A percentile compares a stretch with the other conserved stretches of the same genome.
Evolutionary conservation across 2,113 vertebrate genomes (phyloP).

Genomic region (Brachirus orientalis): DNA sequence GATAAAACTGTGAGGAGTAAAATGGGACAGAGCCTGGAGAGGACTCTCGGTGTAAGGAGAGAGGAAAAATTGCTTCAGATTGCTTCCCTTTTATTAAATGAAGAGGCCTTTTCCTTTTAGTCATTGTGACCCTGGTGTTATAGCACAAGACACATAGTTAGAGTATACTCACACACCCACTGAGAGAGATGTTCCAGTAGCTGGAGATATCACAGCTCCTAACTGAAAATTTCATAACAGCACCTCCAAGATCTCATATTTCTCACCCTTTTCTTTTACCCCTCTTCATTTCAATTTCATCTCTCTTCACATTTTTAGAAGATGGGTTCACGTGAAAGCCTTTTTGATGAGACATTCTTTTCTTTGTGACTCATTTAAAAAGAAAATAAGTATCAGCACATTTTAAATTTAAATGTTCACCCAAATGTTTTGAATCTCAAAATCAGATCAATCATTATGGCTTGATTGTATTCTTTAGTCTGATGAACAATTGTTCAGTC

Average conservation of each 20-base stretch:
- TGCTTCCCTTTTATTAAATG: conserved; percentile 63
- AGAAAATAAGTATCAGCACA: background rate
- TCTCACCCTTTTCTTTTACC: conserved; percentile 15
- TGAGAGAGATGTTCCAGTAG: conserved; percentile 54
- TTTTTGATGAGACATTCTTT: conserved; percentile 44
- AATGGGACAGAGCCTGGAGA: conserved; percentile 43
- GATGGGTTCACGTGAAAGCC: conserved; percentile 46
- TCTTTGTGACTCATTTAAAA: conserved; percentile 22
- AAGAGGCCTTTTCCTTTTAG: conserved; percentile 46
- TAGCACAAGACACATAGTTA: conserved; percentile 31
- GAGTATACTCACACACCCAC: conserved; percentile 35
- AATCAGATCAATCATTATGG: background rate
- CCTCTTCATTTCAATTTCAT: conserved; percentile 30
- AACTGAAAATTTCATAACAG: conserved; percentile 61
- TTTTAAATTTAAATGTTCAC: conserved; percentile 30
- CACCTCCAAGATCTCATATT: conserved; percentile 59
- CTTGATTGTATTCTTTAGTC: background rate
- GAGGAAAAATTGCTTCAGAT: conserved; percentile 37
- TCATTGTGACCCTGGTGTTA: conserved; percentile 53
- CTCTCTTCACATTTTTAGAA: conserved; percentile 36
- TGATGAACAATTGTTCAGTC: no score
- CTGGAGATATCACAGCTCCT: conserved; percentile 39
- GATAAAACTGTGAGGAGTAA: conserved; percentile 15
- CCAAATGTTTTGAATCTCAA: conserved; percentile 9
- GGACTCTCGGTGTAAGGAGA: conserved; percentile 30